Evolutionary conservation across 37 sponge, comb jelly and placozoan genomes (phyloP).

Genomic region (Oopsacas minuta): DNA sequence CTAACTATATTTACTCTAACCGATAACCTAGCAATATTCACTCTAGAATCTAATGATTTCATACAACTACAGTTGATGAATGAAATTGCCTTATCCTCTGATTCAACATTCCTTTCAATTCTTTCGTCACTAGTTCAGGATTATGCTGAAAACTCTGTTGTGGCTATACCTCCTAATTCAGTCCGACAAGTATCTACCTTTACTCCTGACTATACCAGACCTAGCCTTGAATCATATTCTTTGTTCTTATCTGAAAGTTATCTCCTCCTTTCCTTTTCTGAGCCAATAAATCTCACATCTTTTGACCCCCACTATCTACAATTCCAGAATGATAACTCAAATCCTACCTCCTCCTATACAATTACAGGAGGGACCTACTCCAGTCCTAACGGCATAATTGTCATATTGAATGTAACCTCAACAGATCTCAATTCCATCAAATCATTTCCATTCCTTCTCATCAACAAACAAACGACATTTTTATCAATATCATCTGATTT

Average conservation of each 20-base stretch:
- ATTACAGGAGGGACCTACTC: conserved; percentile 32
- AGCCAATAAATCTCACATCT: conserved; percentile 38
- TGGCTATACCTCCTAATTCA: conserved; percentile 12
- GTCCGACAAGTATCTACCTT: conserved; percentile 29
- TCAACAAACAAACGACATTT: conserved; percentile 34
- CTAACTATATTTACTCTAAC: not conserved
- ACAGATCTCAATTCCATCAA: conserved; percentile 38
- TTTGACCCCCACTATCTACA: conserved; percentile 36
- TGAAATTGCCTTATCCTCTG: conserved; percentile 29
- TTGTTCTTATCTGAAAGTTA: conserved; percentile 34
- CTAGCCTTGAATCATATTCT: conserved; percentile 41
- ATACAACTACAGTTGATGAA: conserved; percentile 37
- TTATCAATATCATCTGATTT: conserved; percentile 27
- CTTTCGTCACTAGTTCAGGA: conserved; percentile 40
- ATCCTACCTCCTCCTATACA: conserved; percentile 33
- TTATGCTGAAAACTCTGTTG: conserved; percentile 39
- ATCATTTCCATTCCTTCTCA: conserved; percentile 28
- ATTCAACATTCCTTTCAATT: conserved; percentile 50
- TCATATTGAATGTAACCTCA: conserved; percentile 29
- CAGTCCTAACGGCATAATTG: conserved; percentile 20
- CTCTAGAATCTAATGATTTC: conserved; percentile 35
- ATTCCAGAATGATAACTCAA: conserved; percentile 34
- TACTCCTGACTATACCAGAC: conserved; percentile 43
- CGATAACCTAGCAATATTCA: conserved; percentile 19
- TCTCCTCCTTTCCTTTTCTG: conserved; percentile 61